These are phyloP conservation scores for Ophiothrix spiculata DNA, from an alignment of 35 echinoderm and acorn worm species.

Conservation along the genomic window DNA sequence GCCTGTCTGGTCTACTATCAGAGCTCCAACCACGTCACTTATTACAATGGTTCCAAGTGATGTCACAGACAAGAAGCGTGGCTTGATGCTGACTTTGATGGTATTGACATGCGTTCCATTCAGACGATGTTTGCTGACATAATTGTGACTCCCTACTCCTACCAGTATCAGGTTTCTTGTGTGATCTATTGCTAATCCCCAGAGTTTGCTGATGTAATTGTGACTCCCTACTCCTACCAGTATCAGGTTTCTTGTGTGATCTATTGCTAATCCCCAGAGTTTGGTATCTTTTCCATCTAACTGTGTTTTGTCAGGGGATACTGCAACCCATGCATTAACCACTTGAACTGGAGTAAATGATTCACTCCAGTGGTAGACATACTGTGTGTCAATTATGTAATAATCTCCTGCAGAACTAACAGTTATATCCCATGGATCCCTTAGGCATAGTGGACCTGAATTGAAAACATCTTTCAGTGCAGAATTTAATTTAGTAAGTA, in stretches of 20 bases:
- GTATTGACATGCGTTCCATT: not conserved
- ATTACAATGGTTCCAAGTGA: not conserved
- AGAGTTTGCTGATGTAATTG: not conserved
- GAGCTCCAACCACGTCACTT: too few species aligned
- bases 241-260: not conserved
- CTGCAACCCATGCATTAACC: too few species aligned
- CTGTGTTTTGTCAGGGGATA: too few species aligned
- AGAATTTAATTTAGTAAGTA: too few species aligned
- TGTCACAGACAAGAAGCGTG: not conserved
- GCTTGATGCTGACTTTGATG: not conserved
- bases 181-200: not conserved
- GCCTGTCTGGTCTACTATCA: not conserved
- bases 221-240: not conserved
- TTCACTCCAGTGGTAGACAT: too few species aligned
- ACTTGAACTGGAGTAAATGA: too few species aligned
- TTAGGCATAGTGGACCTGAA: too few species aligned
- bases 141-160: not conserved
- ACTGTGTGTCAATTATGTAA: too few species aligned
- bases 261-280: not conserved
- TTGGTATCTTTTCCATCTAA: too few species aligned
- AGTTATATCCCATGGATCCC: too few species aligned
- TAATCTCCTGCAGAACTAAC: too few species aligned
- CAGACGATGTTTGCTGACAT: not conserved
- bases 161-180: not conserved
- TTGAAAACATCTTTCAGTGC: too few species aligned